Evolutionary conservation across 2,113 vertebrate genomes (phyloP).

Genomic region (Heliornis fulica): DNA sequence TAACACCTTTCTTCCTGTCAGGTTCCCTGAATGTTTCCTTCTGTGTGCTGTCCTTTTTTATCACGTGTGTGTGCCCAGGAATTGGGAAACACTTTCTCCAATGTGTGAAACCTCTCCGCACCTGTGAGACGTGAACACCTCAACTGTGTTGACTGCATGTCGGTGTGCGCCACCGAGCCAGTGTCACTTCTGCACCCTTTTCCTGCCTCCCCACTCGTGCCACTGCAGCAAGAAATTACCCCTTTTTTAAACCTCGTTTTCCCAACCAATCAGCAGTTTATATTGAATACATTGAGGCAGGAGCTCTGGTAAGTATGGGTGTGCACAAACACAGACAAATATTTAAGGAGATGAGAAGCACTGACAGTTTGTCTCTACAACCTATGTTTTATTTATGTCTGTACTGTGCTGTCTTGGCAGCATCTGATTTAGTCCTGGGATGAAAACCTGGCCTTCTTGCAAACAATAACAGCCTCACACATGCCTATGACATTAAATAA

Average conservation of each 20-base stretch:
- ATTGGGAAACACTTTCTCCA: background rate
- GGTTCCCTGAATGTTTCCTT: background rate
- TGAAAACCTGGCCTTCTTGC: background rate
- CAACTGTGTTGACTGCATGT: background rate
- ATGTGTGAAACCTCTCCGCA: background rate
- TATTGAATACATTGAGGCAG: background rate
- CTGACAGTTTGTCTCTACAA: background rate
- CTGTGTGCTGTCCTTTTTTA: background rate
- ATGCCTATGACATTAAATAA: background rate
- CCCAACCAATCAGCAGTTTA: background rate
- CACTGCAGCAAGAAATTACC: background rate
- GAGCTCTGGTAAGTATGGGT: background rate
- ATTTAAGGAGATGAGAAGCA: background rate
- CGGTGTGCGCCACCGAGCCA: fast-evolving
- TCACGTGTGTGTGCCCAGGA: background rate
- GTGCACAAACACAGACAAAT: background rate
- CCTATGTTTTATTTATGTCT: constrained; percentile 27
- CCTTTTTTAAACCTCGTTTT: background rate
- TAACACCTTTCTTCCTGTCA: background rate
- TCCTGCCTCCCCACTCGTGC: background rate
- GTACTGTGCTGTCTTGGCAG: background rate
- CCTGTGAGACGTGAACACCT: background rate
- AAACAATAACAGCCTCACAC: background rate
- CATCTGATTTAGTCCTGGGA: constrained; percentile 1
- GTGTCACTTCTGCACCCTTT: background rate